Base-by-base conservation (phyloP, 2,888 invertebrate species). In the Eristalis arbustorum region DNA sequence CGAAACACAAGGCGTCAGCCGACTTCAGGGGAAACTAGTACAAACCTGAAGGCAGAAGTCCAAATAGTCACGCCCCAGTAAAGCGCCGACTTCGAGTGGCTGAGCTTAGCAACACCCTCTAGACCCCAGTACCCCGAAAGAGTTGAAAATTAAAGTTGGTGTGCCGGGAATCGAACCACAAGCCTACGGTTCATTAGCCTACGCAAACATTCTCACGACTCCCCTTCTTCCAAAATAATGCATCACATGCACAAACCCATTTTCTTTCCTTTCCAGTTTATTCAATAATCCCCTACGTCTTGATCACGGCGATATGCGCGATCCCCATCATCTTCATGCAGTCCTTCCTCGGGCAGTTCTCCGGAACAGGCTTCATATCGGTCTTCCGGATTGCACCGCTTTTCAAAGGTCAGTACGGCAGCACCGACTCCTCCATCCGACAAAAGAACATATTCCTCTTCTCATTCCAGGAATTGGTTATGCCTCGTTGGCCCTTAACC, bases 251-350 rank as follows among this genome's bases (percentile, higher is more conserved):
- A 31, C 31, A 3, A 6, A 28, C 4, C 2, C 31, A 18, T 40
- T 59, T 8, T 25, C 22, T 57, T 14, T 28, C 59, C 11, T 83
- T 83, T 82, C 18, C 40, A 92, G 91, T 90, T 61, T 75, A 40
- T 56, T 59, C 59, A 1, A 3, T 92, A 1, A 14, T 91, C 31
- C 90, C 91, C 1, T 90, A 88, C 92, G n/a, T 90, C 0, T 1
- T 97, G 83, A 96, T 97, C 90, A 93, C 97, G 88, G 92, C 96
- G 18, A 92, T 97, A 64, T 97, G 97, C 90, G 96, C 97, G 14
- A 96, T 98, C 69, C 98, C 98, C 0, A 94, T 98, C 84, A 96
- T 98, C 91, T 96, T 97, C 90, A 94, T 98, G 93, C 98, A 98
- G 92, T 96, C 97, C 0, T 95, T 96, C n/a, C 93, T 98, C 90